phyloP scores from a whole-genome alignment of 2,113 vertebrate species.

The Spizaetus ornatus region DNA sequence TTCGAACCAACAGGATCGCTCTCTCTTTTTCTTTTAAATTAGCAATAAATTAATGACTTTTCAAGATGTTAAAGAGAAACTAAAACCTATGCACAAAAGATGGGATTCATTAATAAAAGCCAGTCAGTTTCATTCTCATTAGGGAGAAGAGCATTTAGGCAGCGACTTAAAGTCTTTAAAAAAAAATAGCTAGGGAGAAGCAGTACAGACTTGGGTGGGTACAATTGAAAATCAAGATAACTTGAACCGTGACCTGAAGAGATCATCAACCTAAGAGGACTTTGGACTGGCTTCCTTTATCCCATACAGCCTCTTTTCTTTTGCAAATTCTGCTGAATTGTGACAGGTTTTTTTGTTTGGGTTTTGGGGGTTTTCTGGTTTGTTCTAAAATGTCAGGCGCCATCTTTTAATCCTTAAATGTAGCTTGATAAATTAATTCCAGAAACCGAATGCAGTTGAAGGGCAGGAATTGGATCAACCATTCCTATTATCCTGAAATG shows the following conservation, averaged over 20 bases:
- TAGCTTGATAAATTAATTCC: conserved; percentile 70
- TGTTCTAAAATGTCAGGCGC: conserved; percentile 48
- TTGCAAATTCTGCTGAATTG: conserved; percentile 56
- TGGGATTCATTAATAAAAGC: conserved; percentile 62
- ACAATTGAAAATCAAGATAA: conserved; percentile 70
- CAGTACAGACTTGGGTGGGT: conserved; percentile 23
- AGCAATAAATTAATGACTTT: conserved; percentile 77
- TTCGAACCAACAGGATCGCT: conserved; percentile 42
- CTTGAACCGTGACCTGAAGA: conserved; percentile 71
- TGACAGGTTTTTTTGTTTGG: conserved; percentile 58
- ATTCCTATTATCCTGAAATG: conserved; percentile 30
- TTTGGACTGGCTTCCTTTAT: conserved; percentile 51
- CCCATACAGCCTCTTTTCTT: conserved; percentile 39
- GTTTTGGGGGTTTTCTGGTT: conserved; percentile 51
- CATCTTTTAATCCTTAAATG: conserved; percentile 61
- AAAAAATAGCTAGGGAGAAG: conserved; percentile 38
- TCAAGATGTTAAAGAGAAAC: conserved; percentile 57
- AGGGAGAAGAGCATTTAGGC: conserved; percentile 63
- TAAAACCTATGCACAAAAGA: conserved; percentile 68
- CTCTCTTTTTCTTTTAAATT: conserved; percentile 54
- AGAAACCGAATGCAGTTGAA: conserved; percentile 42
- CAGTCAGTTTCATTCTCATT: conserved; percentile 55
- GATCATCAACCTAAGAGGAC: conserved; percentile 67
- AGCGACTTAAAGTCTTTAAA: conserved; percentile 42
- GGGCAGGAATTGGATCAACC: conserved; percentile 43